Evolutionary conservation across 2,888 invertebrate species (phyloP), one percentile per base, ranked within the genome.

Genomic region (Rhagophthalmus giganteus): DNA sequence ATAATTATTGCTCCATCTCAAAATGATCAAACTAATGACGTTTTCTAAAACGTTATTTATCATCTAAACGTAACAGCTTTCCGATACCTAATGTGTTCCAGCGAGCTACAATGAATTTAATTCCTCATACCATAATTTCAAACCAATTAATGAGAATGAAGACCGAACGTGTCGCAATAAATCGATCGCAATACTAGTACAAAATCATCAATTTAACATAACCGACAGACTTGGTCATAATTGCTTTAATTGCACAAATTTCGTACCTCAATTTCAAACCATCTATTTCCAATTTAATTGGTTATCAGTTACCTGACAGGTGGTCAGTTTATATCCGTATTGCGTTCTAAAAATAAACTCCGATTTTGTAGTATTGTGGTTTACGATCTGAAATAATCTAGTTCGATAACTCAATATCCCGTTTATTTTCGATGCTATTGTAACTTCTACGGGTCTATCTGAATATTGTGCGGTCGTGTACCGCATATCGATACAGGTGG

Each of bases 401-500:
- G 12, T 12, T 25, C 7, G 14, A 16, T 33, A 35, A 35, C 25
- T 35, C 35, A 24, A 35, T 35, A 35, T 24, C 33, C 33, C 20
- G 33, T 33, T 20, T 10, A 20, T 16, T 20, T 33, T 33, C 11
- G 6, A 11, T 28, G 11, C 5, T 6, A 2, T 28, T 7, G 9
- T 2, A 10, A 10, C 10, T 28, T 28, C 11, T 27, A 2, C 9
- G n/a, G 3, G 3, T 27, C 9, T 9, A n/a, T 2, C 2, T 27
- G n/a, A 27, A n/a, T 27, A 27, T 27, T n/a, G 3, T 27, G 2
- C 14, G 26, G n/a, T n/a, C 26, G 6, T 25, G 9, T 9, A 8
- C 25, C 8, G 13, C 9, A n/a, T 12, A 39, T 40, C 33, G 40
- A 47, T 47, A 47, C 47, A 47, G 47, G 50, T 42, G 44, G 44